Evolutionary conservation across 1,140 invertebrate species (phyloP).

Genomic region (Drosophila tani): DNA sequence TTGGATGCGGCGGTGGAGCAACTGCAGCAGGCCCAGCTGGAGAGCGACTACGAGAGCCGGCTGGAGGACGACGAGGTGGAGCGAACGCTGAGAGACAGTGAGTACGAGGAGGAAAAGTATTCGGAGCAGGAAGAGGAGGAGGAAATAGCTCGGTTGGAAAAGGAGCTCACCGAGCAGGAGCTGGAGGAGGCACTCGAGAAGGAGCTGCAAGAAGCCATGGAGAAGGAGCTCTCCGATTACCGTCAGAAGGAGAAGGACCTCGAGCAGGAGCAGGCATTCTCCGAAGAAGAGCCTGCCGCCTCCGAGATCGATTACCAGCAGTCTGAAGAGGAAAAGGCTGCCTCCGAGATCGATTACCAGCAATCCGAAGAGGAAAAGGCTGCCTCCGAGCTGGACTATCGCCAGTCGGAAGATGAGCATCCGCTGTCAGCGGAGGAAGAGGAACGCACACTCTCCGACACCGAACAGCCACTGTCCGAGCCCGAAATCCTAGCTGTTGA

Average conservation of each 20-base stretch:
- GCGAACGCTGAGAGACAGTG: slow-evolving; percentile 67
- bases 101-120: slow-evolving; percentile 68
- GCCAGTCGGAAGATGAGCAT: slow-evolving; percentile 41
- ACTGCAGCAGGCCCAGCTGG: slow-evolving; percentile 60
- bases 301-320: slow-evolving; percentile 41
- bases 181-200: slow-evolving; percentile 68
- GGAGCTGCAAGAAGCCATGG: slow-evolving; percentile 64
- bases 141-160: slow-evolving; percentile 36
- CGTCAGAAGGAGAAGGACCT: slow-evolving; percentile 43
- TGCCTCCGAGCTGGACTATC: slow-evolving; percentile 41
- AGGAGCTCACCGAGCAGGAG: slow-evolving; percentile 60
- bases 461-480: slow-evolving; percentile 26
- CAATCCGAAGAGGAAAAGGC: slow-evolving; percentile 38
- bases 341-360: slow-evolving; percentile 41
- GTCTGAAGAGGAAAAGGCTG: slow-evolving; percentile 38
- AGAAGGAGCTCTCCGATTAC: slow-evolving; percentile 66
- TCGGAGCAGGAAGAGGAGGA: slow-evolving; percentile 47
- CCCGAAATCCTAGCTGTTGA: slow-evolving; percentile 7
- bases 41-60: slow-evolving; percentile 74
- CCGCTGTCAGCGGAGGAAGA: slow-evolving; percentile 22
- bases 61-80: slow-evolving; percentile 76
- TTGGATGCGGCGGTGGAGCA: slow-evolving; percentile 72
- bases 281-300: slow-evolving; percentile 42
- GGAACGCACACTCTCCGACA: slow-evolving; percentile 35
- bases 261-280: slow-evolving; percentile 26